Percentiles rank a stretch among this genome's conserved stretches.
phyloP scores from a whole-genome alignment of 2,888 invertebrate genomes.

The Netelia melanura region DNA sequence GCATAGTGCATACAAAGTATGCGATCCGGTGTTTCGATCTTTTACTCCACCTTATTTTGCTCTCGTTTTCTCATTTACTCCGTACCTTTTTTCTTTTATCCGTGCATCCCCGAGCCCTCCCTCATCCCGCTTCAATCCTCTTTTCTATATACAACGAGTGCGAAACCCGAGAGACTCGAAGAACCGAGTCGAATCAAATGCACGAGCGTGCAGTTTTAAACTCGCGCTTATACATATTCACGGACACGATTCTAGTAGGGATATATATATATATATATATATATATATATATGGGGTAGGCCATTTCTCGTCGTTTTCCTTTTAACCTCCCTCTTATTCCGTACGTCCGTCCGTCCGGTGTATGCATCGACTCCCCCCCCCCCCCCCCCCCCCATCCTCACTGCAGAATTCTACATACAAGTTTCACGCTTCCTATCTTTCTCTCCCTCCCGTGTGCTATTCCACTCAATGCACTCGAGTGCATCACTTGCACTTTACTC shows the following conservation, averaged over 20 bases:
- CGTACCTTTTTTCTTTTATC: slow-evolving; percentile 17
- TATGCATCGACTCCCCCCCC: not conserved
- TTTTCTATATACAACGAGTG: slow-evolving; percentile 11
- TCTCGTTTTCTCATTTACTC: slow-evolving; percentile 41
- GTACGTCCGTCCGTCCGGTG: slow-evolving; percentile 23
- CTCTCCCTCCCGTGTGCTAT: not conserved
- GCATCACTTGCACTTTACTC: not conserved
- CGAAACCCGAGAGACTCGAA: slow-evolving; percentile 53
- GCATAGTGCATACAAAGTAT: slow-evolving; percentile 1
- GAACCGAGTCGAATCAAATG: slow-evolving; percentile 58
- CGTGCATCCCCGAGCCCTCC: not conserved
- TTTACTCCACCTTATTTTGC: slow-evolving; percentile 5
- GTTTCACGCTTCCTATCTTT: slow-evolving; percentile 2
- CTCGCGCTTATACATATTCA: slow-evolving; percentile 63
- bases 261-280: slow-evolving; percentile 19
- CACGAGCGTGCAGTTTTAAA: slow-evolving; percentile 62
- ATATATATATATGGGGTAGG: slow-evolving; percentile 16
- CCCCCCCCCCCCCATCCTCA: slow-evolving; percentile 4
- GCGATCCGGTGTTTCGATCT: slow-evolving; percentile 16
- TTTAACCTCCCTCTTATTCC: slow-evolving; percentile 22
- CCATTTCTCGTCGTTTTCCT: slow-evolving; percentile 36
- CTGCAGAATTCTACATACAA: slow-evolving; percentile 36
- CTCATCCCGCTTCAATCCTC: not conserved
- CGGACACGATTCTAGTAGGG: slow-evolving; percentile 54
- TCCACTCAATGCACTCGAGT: slow-evolving; percentile 3